Base-by-base conservation (phyloP, 2,797 vertebrate species). In the Pangasius larnaudii region DNA sequence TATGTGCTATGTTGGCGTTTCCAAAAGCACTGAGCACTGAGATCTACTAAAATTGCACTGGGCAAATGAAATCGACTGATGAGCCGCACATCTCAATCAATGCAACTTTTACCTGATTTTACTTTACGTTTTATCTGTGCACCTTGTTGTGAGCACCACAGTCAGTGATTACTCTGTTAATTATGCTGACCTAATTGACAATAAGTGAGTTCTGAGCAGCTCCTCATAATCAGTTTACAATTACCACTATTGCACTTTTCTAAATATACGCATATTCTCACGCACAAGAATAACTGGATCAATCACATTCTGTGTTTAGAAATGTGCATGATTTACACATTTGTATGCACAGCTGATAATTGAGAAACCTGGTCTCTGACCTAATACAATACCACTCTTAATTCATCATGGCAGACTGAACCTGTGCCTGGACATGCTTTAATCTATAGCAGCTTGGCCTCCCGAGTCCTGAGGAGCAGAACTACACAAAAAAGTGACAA, bases 401-500 rank as follows among this genome's bases (percentile, higher is more conserved):
- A 82, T 65, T 63, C 36, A 65, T 16, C 61, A 49, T 49, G 61
- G 8, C 39, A 83, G 61, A 51, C 46, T 49, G 67, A 83, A 67
- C 46, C 42, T 67, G n/a, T 30, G 46, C 19, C 16, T 51, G 63
- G 81, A 49, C 42, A 51, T 9, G 16, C 1, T 36, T 83, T 51
- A 61, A 53, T 39, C n/a, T 36, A 36, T 4, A 27, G 22, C 27
- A 74, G 18, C 10, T 63, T 74, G 19, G 49, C 74, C 24, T 88
- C 80, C 33, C 39, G 49, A 69, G 33, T 84, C 74, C 74, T 27
- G 46, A 67, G 53, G n/a, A 81, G n/a, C 65, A 67, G 36, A 59
- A 71, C 16, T 42, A 39, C 6, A 39, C 22, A 61, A 46, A 65
- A 81, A 78, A 13, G 27, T 49, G 61, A 85, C 56, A 30, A 80